Evolutionary conservation across 2,113 vertebrate genomes (phyloP).

Genomic region (Bubo bubo): DNA sequence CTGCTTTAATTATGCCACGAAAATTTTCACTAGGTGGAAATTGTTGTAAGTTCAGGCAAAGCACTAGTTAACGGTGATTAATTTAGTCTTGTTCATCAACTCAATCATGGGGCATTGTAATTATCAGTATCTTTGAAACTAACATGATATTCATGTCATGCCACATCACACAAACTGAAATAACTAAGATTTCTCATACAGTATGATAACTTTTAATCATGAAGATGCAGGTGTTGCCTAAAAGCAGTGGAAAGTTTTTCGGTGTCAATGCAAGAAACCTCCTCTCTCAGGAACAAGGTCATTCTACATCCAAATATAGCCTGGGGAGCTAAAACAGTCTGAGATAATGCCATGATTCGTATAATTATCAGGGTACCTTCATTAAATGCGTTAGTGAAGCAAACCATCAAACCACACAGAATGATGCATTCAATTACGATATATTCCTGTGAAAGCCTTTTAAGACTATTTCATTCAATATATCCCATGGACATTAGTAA

Average conservation of each 20-base stretch:
- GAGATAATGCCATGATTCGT: conserved; percentile 4
- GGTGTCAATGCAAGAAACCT: not conserved
- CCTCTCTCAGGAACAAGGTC: not conserved
- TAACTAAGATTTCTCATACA: not conserved
- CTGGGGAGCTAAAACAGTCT: not conserved
- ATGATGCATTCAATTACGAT: not conserved
- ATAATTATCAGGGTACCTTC: conserved; percentile 20
- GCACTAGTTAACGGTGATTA: not conserved
- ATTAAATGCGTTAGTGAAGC: conserved; percentile 51
- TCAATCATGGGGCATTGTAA: not conserved
- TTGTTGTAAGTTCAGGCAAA: not conserved
- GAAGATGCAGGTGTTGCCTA: not conserved
- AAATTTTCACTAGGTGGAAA: not conserved
- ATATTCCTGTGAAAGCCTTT: not conserved
- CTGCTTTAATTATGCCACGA: not conserved
- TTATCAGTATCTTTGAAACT: not conserved
- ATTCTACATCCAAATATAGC: not conserved
- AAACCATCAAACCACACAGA: not conserved
- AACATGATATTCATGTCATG: not conserved
- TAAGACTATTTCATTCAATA: not conserved
- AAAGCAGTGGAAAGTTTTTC: not conserved
- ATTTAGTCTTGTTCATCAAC: not conserved
- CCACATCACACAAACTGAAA: not conserved
- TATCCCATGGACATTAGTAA: not conserved
- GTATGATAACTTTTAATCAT: not conserved